Evolutionary conservation across 1,140 invertebrate genomes (phyloP).

Genomic region (Spodoptera frugiperda): DNA sequence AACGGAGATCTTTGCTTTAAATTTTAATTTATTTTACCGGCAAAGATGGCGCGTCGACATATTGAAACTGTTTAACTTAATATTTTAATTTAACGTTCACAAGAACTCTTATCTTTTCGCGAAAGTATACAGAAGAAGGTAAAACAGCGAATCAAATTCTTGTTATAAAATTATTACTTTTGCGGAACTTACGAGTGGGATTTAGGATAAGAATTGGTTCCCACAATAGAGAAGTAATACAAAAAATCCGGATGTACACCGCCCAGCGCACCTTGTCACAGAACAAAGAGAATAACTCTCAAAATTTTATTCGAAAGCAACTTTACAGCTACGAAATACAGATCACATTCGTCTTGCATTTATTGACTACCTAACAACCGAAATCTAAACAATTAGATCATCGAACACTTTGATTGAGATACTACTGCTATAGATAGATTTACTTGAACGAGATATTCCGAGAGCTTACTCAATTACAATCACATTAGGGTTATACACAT

Average conservation of each 20-base stretch:
- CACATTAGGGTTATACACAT: not conserved
- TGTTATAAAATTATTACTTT: not conserved
- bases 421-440: not conserved
- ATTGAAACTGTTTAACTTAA: not conserved
- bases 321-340: too few relatives aligned
- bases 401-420: constrained; percentile 1
- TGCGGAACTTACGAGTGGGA: not conserved
- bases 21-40: constrained; percentile 37
- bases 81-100: too few relatives aligned
- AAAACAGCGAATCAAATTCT: not conserved
- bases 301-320: not conserved
- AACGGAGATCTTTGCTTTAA: constrained; percentile 39
- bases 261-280: constrained; percentile 1
- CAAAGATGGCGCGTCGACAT: constrained; percentile 5
- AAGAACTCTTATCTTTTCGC: too few relatives aligned
- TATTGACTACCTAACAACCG: too few relatives aligned
- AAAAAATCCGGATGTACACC: constrained; percentile 7
- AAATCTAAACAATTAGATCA: not conserved
- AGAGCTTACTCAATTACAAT: constrained; percentile 21
- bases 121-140: not conserved
- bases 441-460: constrained; percentile 9
- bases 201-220: too few relatives aligned
- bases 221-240: not conserved
- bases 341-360: too few relatives aligned
- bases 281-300: not conserved